These are phyloP conservation scores for Phaethornis superciliosus DNA, from an alignment of 2,113 vertebrate species.

Conservation along the genomic window DNA sequence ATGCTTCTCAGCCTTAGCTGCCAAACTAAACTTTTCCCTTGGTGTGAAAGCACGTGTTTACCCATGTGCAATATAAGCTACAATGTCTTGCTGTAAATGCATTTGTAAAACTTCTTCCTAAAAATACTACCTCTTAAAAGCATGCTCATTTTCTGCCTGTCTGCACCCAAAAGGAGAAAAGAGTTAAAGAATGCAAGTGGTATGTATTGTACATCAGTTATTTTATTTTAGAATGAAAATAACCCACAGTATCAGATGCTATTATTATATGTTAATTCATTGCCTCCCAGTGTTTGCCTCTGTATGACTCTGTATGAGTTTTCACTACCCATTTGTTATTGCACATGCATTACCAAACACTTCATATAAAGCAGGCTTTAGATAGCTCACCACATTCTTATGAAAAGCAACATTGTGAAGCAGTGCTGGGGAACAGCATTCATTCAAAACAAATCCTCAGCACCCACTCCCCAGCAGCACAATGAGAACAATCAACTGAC, in stretches of 20 bases:
- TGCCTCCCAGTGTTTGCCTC: constrained; percentile 56
- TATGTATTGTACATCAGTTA: not conserved
- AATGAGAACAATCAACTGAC: not conserved
- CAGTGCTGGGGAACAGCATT: not conserved
- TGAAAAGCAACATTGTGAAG: constrained; percentile 45
- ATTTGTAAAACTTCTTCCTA: constrained; percentile 76
- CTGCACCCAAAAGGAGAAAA: constrained; percentile 7
- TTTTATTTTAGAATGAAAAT: constrained; percentile 72
- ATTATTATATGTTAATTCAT: constrained; percentile 69
- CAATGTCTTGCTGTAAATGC: constrained; percentile 70
- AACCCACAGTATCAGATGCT: constrained; percentile 17
- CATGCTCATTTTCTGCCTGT: not conserved
- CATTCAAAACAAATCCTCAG: constrained; percentile 15
- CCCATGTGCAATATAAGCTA: constrained; percentile 77
- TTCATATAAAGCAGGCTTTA: constrained; percentile 50
- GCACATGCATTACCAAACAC: constrained; percentile 40
- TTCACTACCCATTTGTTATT: constrained; percentile 54
- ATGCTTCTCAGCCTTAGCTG: constrained; percentile 73
- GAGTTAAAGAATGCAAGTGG: constrained; percentile 62
- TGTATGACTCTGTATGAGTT: constrained; percentile 71
- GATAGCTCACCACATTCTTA: constrained; percentile 50
- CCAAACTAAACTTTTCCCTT: constrained; percentile 82
- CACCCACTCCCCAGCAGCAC: not conserved
- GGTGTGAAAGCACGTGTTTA: constrained; percentile 82
- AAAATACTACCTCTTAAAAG: constrained; percentile 65